phyloP scores from a whole-genome alignment of 2,797 vertebrate genomes.

The Pangasius larnaudii region DNA sequence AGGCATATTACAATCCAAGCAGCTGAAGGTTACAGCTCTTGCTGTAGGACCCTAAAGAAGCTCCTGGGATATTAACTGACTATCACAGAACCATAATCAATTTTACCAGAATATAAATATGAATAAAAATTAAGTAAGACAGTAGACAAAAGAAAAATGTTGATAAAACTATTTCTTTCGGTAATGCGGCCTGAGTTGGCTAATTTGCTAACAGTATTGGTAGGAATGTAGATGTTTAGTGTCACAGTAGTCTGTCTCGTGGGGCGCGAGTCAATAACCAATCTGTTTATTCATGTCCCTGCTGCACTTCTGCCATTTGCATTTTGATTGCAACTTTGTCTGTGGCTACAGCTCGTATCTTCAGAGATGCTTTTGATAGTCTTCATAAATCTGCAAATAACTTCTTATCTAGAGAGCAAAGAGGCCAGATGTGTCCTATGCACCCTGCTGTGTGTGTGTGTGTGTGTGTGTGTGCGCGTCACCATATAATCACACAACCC shows the following conservation, averaged over 20 bases:
- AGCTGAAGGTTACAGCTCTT: neutral
- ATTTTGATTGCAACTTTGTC: constrained; percentile 82
- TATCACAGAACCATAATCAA: neutral
- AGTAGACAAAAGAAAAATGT: neutral
- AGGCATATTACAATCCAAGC: neutral
- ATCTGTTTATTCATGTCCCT: constrained; percentile 73
- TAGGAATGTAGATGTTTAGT: constrained; percentile 62
- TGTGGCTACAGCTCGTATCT: constrained; percentile 73
- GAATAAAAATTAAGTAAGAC: neutral
- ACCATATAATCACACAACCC: constrained; percentile 47
- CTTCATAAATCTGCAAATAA: constrained; percentile 80
- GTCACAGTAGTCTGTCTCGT: constrained; percentile 71
- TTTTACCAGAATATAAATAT: neutral
- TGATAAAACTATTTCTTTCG: neutral
- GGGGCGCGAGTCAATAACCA: constrained; percentile 67
- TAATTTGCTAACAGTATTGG: constrained; percentile 50
- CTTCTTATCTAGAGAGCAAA: constrained; percentile 78
- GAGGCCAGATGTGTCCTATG: constrained; percentile 74
- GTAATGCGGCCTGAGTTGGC: neutral
- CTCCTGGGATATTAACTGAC: neutral
- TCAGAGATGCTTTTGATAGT: constrained; percentile 78
- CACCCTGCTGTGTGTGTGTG: constrained; percentile 47
- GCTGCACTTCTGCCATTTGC: constrained; percentile 73
- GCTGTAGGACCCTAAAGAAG: neutral
- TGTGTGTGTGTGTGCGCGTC: constrained; percentile 21